Evolutionary conservation across 2,888 invertebrate species (phyloP).

Genomic region (Drosophila eohydei): DNA sequence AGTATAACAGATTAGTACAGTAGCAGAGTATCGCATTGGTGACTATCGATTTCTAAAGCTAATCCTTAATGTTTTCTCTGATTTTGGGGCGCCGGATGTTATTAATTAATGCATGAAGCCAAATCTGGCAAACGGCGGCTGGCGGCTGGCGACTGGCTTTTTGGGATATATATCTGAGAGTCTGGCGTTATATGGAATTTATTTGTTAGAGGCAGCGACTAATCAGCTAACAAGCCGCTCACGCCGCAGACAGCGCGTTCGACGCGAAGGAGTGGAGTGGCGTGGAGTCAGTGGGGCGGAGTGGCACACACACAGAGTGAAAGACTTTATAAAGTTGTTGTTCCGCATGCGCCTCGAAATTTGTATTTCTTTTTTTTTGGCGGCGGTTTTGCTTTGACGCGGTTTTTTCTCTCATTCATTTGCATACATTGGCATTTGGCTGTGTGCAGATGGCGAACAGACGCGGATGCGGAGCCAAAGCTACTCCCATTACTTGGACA

Average conservation of each 20-base stretch:
- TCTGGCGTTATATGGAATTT: constrained; percentile 78
- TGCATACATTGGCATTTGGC: constrained; percentile 62
- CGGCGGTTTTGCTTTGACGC: constrained; percentile 78
- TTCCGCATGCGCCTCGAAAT: constrained; percentile 51
- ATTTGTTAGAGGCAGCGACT: constrained; percentile 76
- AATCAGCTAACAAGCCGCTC: constrained; percentile 80
- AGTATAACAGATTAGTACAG: background rate
- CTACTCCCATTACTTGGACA: constrained; percentile 59
- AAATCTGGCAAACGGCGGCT: constrained; percentile 51
- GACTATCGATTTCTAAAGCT: background rate
- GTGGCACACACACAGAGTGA: constrained; percentile 4
- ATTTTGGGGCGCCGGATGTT: constrained; percentile 78
- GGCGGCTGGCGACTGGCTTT: constrained; percentile 44
- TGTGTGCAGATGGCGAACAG: constrained; percentile 63
- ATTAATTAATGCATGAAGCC: constrained; percentile 76
- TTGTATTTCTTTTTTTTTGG: constrained; percentile 37
- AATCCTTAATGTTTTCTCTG: constrained; percentile 33
- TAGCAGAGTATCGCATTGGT: constrained; percentile 26
- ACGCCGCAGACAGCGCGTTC: constrained; percentile 60
- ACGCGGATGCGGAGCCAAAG: constrained; percentile 45
- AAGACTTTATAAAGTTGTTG: constrained; percentile 60
- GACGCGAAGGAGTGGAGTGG: constrained; percentile 1
- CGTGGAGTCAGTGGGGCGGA: constrained; percentile 4
- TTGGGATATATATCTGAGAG: constrained; percentile 47
- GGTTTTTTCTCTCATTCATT: constrained; percentile 73